Conservation (phyloP, 2,797 vertebrate species). For the Siniperca scherzeri region DNA sequence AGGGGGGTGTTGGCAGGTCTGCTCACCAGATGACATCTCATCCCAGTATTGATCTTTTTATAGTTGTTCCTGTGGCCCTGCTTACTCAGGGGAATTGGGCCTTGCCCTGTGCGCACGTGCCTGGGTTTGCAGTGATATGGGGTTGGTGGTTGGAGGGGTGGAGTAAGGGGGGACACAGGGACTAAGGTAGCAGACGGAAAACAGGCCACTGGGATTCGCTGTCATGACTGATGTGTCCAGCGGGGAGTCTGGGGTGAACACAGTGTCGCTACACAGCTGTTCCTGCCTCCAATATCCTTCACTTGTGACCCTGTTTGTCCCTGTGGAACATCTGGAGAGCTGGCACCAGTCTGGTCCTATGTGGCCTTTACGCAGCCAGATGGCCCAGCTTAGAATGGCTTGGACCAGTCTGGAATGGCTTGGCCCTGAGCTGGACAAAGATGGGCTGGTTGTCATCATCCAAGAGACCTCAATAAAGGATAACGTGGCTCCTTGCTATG, state of each 20-base stretch:
- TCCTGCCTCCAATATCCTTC: constrained; percentile 77
- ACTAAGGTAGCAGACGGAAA: constrained; percentile 67
- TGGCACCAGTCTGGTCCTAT: constrained; percentile 61
- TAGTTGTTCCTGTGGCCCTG: constrained; percentile 71
- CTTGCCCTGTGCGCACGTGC: constrained; percentile 63
- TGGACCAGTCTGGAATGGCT: constrained; percentile 44
- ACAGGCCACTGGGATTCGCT: constrained; percentile 67
- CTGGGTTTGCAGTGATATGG: constrained; percentile 49
- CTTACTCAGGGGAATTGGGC: constrained; percentile 74
- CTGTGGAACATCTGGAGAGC: constrained; percentile 84
- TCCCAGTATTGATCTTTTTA: constrained; percentile 85
- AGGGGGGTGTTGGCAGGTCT: constrained; percentile 82
- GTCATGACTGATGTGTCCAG: constrained; percentile 82
- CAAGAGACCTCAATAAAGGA: constrained; percentile 30
- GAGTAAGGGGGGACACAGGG: constrained; percentile 18
- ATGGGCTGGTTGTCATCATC: constrained; percentile 40
- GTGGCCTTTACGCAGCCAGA: constrained; percentile 67
- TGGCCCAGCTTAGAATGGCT: constrained; percentile 53
- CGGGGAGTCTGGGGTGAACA: constrained; percentile 69
- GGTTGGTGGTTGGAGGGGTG: constrained; percentile 11
- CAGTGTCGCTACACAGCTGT: constrained; percentile 80
- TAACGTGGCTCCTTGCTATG: constrained; percentile 14
- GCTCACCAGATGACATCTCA: constrained; percentile 87
- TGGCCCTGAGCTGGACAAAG: constrained; percentile 44
- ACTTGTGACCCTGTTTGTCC: constrained; percentile 79